A percentile compares a stretch with the other conserved stretches of the same genome.
phyloP scores from a whole-genome alignment of 2,797 vertebrate species.

The Lates japonicus region DNA sequence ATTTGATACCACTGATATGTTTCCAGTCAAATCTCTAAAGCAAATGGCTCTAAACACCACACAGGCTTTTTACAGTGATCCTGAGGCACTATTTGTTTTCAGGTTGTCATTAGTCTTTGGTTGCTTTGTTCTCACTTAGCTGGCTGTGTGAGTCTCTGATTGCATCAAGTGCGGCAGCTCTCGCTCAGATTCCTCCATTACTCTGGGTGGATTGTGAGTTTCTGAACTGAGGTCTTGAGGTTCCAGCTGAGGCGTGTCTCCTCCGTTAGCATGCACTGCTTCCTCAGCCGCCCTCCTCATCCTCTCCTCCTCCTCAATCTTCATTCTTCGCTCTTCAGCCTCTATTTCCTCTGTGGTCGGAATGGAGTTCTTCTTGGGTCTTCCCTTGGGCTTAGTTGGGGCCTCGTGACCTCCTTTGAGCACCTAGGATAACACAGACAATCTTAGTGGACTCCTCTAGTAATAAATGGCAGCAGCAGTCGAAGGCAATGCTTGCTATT shows the following conservation, averaged over 20 bases:
- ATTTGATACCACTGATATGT: slow-evolving; percentile 45
- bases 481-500: slow-evolving; percentile 82
- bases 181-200: slow-evolving; percentile 55
- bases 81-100: slow-evolving; percentile 81
- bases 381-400: slow-evolving; percentile 97
- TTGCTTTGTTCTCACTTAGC: slow-evolving; percentile 75
- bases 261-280: background rate
- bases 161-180: slow-evolving; percentile 68
- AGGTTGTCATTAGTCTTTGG: slow-evolving; percentile 79
- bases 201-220: slow-evolving; percentile 26
- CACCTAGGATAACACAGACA: slow-evolving; percentile 86
- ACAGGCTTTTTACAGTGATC: slow-evolving; percentile 75
- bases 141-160: slow-evolving; percentile 77
- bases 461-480: slow-evolving; percentile 79
- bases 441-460: slow-evolving; percentile 57
- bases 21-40: slow-evolving; percentile 67
- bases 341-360: slow-evolving; percentile 98
- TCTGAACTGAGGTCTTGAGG: slow-evolving; percentile 81
- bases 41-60: slow-evolving; percentile 68
- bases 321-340: slow-evolving; percentile 92
- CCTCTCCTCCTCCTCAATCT: slow-evolving; percentile 81
- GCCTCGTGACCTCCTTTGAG: slow-evolving; percentile 98
- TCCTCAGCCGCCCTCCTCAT: slow-evolving; percentile 50
- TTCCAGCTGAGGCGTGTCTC: slow-evolving; percentile 67
- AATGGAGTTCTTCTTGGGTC: slow-evolving; percentile 99